phyloP scores from a whole-genome alignment of 2,888 invertebrate species.

The Griposia aprilina region DNA sequence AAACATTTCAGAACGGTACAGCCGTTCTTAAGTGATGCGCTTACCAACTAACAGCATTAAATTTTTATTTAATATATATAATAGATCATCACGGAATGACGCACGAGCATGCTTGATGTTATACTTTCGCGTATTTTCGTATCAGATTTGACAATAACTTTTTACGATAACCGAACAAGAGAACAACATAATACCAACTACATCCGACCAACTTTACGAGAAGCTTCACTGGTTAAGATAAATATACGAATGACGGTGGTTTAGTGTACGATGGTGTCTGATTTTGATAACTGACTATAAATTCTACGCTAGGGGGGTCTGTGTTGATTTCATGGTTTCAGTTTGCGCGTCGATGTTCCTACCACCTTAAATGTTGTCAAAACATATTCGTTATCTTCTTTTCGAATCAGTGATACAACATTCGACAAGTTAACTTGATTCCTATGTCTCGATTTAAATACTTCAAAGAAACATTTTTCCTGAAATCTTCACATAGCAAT shows the following conservation, averaged over 20 bases:
- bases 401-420: not conserved
- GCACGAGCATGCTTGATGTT: constrained; percentile 6
- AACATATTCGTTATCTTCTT: not conserved
- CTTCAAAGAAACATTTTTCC: not conserved
- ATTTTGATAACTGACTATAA: too few relatives aligned
- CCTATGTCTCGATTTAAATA: not conserved
- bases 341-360: too few relatives aligned
- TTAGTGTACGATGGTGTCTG: too few relatives aligned
- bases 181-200: not conserved
- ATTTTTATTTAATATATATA: too few relatives aligned
- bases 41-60: not conserved
- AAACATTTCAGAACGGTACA: not conserved
- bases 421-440: not conserved
- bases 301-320: too few relatives aligned
- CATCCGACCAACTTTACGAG: too few relatives aligned
- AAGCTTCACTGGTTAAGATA: too few relatives aligned
- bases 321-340: too few relatives aligned
- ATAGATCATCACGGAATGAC: constrained; percentile 19
- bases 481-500: not conserved
- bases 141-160: constrained; percentile 19
- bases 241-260: too few relatives aligned
- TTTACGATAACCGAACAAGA: not conserved
- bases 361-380: not conserved
- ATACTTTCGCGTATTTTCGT: constrained; percentile 10
- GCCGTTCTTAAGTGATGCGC: not conserved